A percentile compares a stretch with the other conserved stretches of the same genome.
Conservation (phyloP, 2,113 vertebrate genomes). For the Thomomys bottae region DNA sequence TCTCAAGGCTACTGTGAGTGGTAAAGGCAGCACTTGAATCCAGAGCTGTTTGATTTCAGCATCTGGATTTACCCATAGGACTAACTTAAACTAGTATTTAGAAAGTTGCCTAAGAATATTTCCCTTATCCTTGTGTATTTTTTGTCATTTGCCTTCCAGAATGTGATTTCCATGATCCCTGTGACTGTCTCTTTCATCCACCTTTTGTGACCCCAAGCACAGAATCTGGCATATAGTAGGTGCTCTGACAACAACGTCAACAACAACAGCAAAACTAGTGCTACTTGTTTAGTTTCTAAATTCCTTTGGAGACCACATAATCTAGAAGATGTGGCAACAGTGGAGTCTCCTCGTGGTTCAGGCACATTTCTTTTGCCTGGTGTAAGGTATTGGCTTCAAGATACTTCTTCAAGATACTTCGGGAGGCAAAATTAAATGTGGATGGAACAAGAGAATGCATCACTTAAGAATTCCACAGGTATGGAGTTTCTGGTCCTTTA, state of each 20-base stretch:
- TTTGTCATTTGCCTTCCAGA: slow-evolving; percentile 12
- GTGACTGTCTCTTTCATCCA: neutral
- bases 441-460: neutral
- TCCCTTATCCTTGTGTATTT: neutral
- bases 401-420: slow-evolving; percentile 1
- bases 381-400: neutral
- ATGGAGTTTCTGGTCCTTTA: neutral
- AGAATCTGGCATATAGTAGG: neutral
- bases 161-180: neutral
- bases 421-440: slow-evolving; percentile 22
- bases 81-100: neutral
- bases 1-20: neutral
- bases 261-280: neutral
- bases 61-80: neutral
- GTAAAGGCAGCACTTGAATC: neutral
- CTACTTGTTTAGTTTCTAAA: neutral
- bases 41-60: neutral
- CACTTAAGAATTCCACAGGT: neutral
- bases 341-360: neutral
- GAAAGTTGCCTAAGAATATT: slow-evolving; percentile 29
- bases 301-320: neutral
- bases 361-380: neutral
- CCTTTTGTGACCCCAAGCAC: neutral
- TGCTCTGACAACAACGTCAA: slow-evolving; percentile 23
- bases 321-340: neutral